These are phyloP conservation scores for Microcaecilia unicolor DNA, from an alignment of 2,797 vertebrate genomes.

Conservation along the genomic window DNA sequence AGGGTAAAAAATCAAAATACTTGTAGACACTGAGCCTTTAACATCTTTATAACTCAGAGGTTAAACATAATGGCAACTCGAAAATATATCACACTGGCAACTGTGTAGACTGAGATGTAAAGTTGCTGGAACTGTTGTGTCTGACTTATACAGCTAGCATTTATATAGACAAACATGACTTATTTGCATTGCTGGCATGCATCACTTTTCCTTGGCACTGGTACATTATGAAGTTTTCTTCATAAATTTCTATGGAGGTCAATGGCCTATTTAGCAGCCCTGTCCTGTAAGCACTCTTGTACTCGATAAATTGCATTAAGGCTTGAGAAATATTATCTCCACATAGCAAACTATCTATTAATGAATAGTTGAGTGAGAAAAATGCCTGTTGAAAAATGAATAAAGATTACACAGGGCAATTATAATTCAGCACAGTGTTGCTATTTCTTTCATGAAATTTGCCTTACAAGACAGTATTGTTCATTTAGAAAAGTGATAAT, in stretches of 20 bases:
- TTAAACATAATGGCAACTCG: neutral
- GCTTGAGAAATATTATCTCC: constrained; percentile 28
- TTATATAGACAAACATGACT: constrained; percentile 13
- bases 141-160: constrained; percentile 1
- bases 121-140: constrained; percentile 12
- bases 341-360: constrained; percentile 14
- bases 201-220: neutral
- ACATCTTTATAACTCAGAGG: neutral
- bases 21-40: neutral
- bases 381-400: constrained; percentile 19
- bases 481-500: neutral
- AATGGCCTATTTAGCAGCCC: constrained; percentile 18
- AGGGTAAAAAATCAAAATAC: constrained; percentile 10
- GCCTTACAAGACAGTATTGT: neutral
- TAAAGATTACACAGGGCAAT: constrained; percentile 12
- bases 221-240: constrained; percentile 8
- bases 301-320: constrained; percentile 23
- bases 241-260: constrained; percentile 35
- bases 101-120: too few species aligned
- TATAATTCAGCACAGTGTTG: neutral
- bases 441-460: neutral
- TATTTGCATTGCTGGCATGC: neutral
- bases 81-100: too few species aligned
- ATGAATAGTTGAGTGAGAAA: constrained; percentile 21
- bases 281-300: constrained; percentile 26